These are phyloP conservation scores for Thymelicus sylvestris DNA, from an alignment of 2,888 invertebrate species.

Conservation along the genomic window DNA sequence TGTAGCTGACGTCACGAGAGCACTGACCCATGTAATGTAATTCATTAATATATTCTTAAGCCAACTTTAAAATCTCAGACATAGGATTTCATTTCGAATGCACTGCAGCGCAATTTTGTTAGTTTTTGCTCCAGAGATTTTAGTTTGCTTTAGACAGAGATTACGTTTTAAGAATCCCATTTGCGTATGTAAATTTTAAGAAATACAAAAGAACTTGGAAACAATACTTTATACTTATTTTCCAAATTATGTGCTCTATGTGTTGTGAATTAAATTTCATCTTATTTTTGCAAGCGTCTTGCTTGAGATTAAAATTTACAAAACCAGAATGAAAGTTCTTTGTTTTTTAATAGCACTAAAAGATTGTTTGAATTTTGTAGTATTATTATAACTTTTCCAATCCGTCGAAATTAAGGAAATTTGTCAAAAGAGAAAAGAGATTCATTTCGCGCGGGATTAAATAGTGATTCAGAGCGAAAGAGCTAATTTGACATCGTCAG, in stretches of 20 bases:
- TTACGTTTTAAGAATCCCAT: conserved; percentile 2
- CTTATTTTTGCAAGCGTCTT: too few species aligned
- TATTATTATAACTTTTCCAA: background rate
- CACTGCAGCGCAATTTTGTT: background rate
- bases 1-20: too few species aligned
- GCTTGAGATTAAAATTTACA: too few species aligned
- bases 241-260: background rate
- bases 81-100: background rate
- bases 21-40: too few species aligned
- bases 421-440: conserved; percentile 30
- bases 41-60: too few species aligned
- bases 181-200: conserved; percentile 8
- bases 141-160: background rate
- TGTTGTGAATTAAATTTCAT: background rate
- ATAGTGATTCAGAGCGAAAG: conserved; percentile 23
- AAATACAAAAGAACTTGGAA: conserved; percentile 1
- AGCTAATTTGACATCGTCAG: conserved; percentile 32
- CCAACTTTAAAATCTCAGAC: background rate
- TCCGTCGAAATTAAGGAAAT: conserved; percentile 26
- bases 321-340: too few species aligned
- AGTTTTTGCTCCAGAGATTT: conserved; percentile 6
- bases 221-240: background rate
- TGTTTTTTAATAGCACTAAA: too few species aligned
- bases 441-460: conserved; percentile 30
- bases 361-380: too few species aligned